These are phyloP conservation scores for Temnothorax unifasciatus DNA, from an alignment of 2,888 invertebrate species.

Conservation along the genomic window DNA sequence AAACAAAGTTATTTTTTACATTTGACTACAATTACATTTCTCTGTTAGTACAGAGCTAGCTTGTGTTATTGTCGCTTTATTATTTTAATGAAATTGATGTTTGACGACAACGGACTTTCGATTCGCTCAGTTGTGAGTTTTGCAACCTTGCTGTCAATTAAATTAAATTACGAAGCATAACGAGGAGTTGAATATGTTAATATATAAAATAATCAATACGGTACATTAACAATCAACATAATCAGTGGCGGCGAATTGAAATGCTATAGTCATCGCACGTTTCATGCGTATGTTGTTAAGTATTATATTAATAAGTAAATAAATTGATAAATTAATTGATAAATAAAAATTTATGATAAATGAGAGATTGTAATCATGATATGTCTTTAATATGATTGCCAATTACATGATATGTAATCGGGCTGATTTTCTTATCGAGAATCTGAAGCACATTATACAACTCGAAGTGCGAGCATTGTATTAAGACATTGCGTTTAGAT, in stretches of 20 bases:
- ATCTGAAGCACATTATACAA: not conserved
- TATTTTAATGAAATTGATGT: slow-evolving; percentile 17
- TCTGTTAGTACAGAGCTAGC: not conserved
- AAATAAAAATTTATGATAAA: not conserved
- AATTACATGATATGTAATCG: slow-evolving; percentile 1
- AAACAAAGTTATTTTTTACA: not conserved
- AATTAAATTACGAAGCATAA: slow-evolving; percentile 31
- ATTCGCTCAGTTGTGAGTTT: not conserved
- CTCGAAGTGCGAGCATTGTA: not conserved
- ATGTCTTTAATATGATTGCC: not conserved
- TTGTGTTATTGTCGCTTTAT: not conserved
- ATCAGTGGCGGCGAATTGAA: not conserved
- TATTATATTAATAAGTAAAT: not conserved
- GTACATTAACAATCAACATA: slow-evolving; percentile 4
- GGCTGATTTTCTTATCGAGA: not conserved
- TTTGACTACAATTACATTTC: not conserved
- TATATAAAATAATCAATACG: slow-evolving; percentile 15
- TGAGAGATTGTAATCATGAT: not conserved
- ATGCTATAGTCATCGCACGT: not conserved
- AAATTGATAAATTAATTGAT: not conserved
- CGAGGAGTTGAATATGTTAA: not conserved
- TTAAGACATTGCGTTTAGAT: slow-evolving; percentile 14
- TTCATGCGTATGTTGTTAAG: not conserved
- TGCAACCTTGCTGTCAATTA: not conserved
- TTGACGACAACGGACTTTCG: not conserved